Evolutionary conservation across 2,797 vertebrate species (phyloP).

Genomic region (Anniella stebbinsi): DNA sequence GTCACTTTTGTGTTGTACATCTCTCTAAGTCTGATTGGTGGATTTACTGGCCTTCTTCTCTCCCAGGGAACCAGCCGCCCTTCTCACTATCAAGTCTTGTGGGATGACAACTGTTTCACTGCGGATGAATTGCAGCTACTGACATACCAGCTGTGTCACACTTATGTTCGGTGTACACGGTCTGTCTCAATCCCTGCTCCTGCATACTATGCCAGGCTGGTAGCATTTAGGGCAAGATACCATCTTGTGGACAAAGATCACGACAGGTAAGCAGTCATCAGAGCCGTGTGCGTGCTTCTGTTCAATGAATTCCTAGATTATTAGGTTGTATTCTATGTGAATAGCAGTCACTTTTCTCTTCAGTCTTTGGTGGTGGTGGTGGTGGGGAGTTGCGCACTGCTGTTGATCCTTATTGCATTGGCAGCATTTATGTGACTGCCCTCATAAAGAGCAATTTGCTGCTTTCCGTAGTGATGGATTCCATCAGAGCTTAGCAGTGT

Average conservation of each 20-base stretch:
- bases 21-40: neutral
- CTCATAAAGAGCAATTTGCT: neutral
- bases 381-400: too few species aligned
- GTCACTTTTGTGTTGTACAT: accelerated
- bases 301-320: neutral
- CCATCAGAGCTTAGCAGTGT: neutral
- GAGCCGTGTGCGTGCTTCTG: too few species aligned
- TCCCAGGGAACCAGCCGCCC: constrained; percentile 97
- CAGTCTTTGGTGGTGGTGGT: too few species aligned
- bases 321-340: neutral
- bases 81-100: constrained; percentile 98
- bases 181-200: constrained; percentile 98
- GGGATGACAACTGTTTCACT: constrained; percentile 99
- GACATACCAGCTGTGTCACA: constrained; percentile 99
- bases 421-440: neutral
- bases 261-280: constrained; percentile 86
- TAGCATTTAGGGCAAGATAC: constrained; percentile 96
- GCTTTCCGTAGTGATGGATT: neutral
- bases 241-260: constrained; percentile 99
- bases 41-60: constrained; percentile 24
- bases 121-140: constrained; percentile 97
- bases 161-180: constrained; percentile 96
- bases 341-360: neutral
- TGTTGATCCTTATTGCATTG: neutral
- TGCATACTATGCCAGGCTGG: constrained; percentile 96